Conservation (phyloP, 2,888 invertebrate species). For the Lomographa bimaculata region DNA sequence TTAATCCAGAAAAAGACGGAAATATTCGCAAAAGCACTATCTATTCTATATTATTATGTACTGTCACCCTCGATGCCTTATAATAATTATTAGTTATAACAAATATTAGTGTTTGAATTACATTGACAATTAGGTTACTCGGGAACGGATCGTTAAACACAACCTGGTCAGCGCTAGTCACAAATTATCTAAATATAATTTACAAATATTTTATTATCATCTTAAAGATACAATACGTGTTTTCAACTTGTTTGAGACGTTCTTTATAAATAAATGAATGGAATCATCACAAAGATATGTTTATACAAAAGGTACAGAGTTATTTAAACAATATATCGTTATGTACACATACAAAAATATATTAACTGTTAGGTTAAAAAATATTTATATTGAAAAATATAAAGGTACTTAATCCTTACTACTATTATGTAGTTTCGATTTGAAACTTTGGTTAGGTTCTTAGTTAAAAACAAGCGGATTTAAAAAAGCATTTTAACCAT, state of each 20-base stretch:
- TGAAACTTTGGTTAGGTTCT: constrained; percentile 43
- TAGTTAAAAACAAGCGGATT: constrained; percentile 30
- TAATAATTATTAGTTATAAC: too few relatives aligned
- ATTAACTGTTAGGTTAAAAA: constrained; percentile 59
- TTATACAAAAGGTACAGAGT: constrained; percentile 49
- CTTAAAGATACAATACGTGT: constrained; percentile 21
- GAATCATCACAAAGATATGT: constrained; percentile 42
- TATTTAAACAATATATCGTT: constrained; percentile 42
- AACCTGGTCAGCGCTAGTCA: constrained; percentile 47
- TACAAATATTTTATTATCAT: constrained; percentile 22
- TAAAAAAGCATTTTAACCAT: constrained; percentile 19
- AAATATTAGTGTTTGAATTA: too few relatives aligned
- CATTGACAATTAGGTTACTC: constrained; percentile 1
- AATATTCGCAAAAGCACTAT: too few relatives aligned
- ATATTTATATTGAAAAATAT: constrained; percentile 56
- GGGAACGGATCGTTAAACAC: constrained; percentile 53
- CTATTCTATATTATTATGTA: too few relatives aligned
- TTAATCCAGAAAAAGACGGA: too few relatives aligned
- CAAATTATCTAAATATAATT: constrained; percentile 33
- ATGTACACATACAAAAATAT: constrained; percentile 77
- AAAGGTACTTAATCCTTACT: constrained; percentile 43
- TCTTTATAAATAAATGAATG: constrained; percentile 23
- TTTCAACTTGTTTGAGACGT: constrained; percentile 19
- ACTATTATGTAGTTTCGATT: constrained; percentile 46
- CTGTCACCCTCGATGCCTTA: too few relatives aligned